phyloP scores from a whole-genome alignment of 1,140 invertebrate species.

The Elymnias hypermnestra region DNA sequence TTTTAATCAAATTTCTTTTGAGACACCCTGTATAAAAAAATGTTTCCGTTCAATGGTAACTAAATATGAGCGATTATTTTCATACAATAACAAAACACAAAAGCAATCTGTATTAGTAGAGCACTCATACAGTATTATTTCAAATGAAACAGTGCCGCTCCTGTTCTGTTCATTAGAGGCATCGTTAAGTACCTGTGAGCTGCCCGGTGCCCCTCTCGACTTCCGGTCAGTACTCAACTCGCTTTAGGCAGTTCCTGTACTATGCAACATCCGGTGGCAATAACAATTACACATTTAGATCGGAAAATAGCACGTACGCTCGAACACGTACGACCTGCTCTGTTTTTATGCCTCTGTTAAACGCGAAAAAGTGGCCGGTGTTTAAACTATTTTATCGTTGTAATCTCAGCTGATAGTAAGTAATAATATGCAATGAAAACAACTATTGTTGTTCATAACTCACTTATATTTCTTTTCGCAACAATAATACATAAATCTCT shows the following conservation, averaged over 20 bases:
- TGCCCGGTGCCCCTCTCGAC: conserved; percentile 24
- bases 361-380: background rate
- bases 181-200: conserved; percentile 41
- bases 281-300: conserved; percentile 34
- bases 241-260: conserved; percentile 40
- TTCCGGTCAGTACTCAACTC: conserved; percentile 46
- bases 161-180: conserved; percentile 44
- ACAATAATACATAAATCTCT: no score
- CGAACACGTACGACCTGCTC: conserved; percentile 1
- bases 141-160: conserved; percentile 34
- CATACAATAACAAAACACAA: background rate
- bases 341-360: background rate
- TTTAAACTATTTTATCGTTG: no score
- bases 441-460: no score
- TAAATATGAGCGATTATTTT: no score
- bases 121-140: conserved; percentile 22
- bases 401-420: no score
- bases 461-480: no score
- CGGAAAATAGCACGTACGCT: conserved; percentile 14
- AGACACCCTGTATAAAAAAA: no score
- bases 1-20: no score
- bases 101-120: conserved; percentile 9
- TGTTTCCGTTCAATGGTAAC: no score
- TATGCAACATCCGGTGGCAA: conserved; percentile 50
- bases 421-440: no score